A percentile compares a stretch with the other conserved stretches of the same genome.
phyloP scores from a whole-genome alignment of 2,888 invertebrate genomes.

The Drosophila mettleri region DNA sequence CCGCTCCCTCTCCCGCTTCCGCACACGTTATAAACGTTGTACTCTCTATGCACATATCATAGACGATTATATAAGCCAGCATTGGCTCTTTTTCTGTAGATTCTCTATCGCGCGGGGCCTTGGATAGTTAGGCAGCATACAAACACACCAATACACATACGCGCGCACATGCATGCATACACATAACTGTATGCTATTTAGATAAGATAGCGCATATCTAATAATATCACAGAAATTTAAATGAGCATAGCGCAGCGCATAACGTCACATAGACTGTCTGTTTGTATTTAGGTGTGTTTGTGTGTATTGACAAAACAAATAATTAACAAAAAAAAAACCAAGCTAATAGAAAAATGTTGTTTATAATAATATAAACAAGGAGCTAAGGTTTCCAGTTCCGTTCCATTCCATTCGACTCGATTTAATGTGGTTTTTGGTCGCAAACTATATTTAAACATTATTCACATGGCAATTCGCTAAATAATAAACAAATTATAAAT shows the following conservation, averaged over 20 bases:
- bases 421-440: conserved; percentile 32
- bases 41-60: conserved; percentile 31
- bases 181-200: conserved; percentile 51
- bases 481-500: conserved; percentile 79
- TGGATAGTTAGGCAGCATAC: conserved; percentile 37
- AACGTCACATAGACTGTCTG: conserved; percentile 65
- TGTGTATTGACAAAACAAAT: conserved; percentile 15
- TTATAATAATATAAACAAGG: conserved; percentile 46
- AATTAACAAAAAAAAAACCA: conserved; percentile 1
- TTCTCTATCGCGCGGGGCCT: conserved; percentile 45
- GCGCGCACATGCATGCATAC: neutral
- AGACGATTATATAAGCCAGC: conserved; percentile 64
- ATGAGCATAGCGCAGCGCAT: conserved; percentile 43
- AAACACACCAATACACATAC: conserved; percentile 9
- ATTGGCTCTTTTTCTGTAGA: conserved; percentile 31
- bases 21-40: conserved; percentile 6
- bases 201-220: conserved; percentile 78
- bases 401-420: conserved; percentile 16
- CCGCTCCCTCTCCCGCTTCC: too few relatives aligned
- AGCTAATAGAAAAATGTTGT: conserved; percentile 28
- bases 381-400: conserved; percentile 45
- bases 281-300: neutral
- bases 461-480: conserved; percentile 69
- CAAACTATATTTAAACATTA: conserved; percentile 66
- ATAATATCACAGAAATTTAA: conserved; percentile 61